phyloP scores from a whole-genome alignment of 2,113 vertebrate species.

The Odontesthes bonariensis region DNA sequence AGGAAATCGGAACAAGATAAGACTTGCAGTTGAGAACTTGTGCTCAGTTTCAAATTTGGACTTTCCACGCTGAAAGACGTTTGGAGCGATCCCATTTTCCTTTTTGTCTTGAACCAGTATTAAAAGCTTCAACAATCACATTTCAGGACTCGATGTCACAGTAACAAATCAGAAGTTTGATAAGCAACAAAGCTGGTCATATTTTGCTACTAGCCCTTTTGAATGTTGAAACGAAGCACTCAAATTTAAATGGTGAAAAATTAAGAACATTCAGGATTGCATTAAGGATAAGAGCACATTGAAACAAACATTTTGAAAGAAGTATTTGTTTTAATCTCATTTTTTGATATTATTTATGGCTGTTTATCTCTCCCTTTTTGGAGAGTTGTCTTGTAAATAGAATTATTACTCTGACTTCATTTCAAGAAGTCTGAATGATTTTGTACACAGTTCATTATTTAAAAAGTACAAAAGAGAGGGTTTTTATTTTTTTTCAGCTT shows the following conservation, averaged over 20 bases:
- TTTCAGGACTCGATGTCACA: conserved; percentile 15
- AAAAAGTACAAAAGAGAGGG: background rate
- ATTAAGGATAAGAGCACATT: conserved; percentile 7
- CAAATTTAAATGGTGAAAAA: conserved; percentile 9
- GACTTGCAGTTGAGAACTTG: background rate
- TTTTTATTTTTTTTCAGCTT: conserved; percentile 46
- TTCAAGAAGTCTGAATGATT: conserved; percentile 76
- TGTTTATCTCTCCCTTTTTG: conserved; percentile 79
- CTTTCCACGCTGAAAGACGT: background rate
- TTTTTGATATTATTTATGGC: conserved; percentile 74
- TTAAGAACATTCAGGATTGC: conserved; percentile 2
- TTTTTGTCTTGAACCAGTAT: conserved; percentile 22
- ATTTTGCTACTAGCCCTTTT: conserved; percentile 39
- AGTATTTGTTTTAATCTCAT: conserved; percentile 45
- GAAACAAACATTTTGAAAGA: conserved; percentile 21
- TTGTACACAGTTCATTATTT: conserved; percentile 46
- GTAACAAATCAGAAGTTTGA: conserved; percentile 5
- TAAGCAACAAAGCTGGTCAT: conserved; percentile 21
- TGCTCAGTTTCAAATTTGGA: background rate
- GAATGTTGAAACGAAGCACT: conserved; percentile 41
- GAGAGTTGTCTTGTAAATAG: conserved; percentile 81
- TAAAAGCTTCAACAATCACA: conserved; percentile 18
- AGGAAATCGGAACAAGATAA: conserved; percentile 17
- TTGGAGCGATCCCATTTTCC: background rate
- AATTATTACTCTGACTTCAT: conserved; percentile 75